Base-by-base conservation (phyloP, 2,888 invertebrate genomes). In the Epirrhoe tristata region DNA sequence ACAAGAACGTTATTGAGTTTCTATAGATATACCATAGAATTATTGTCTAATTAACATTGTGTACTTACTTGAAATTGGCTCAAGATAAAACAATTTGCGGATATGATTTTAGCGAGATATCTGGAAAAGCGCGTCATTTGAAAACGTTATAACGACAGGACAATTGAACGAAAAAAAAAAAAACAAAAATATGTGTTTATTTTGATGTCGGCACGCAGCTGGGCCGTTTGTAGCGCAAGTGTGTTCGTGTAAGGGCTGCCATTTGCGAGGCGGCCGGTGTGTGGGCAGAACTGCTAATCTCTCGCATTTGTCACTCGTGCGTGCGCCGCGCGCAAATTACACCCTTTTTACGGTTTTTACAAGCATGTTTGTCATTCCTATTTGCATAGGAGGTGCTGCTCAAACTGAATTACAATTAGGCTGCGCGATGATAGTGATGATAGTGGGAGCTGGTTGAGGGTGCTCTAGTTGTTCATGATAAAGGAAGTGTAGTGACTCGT, bases 271-370 rank as follows among this genome's bases (percentile, higher is more conserved):
- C 36, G 36, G 24, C 24, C 36, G 36, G 36, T 10, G 46, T 36
- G 39, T 43, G 6, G 48, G 43, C 48, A 14, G 16, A 14, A 16
- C 58, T 43, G 55, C 55, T 67, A 67, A 67, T 63, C 52, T 60
- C 12, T 8, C 50, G 32, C 63, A 57, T 67, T 54, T 53, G 63
- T 67, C 59, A 63, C 7, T 3, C 34, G 58, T 4, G 67, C 61
- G 46, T 43, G 51, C 32, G 34, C 3, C 7, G 16, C 46, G 14
- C 34, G 7, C 51, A 8, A 48, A 50, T 24, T 31, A 31, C 7
- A 10, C 12, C 59, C 53, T 54, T 61, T 24, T 54, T 61, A 31
- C 24, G 39, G 52, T 59, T 59, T 48, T 48, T 48, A 48, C 48
- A 14, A 48, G 14, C 48, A 14, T 48, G 16, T 16, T 16, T 48